phyloP scores from a whole-genome alignment of 2,113 vertebrate genomes.

The Papio anubis region DNA sequence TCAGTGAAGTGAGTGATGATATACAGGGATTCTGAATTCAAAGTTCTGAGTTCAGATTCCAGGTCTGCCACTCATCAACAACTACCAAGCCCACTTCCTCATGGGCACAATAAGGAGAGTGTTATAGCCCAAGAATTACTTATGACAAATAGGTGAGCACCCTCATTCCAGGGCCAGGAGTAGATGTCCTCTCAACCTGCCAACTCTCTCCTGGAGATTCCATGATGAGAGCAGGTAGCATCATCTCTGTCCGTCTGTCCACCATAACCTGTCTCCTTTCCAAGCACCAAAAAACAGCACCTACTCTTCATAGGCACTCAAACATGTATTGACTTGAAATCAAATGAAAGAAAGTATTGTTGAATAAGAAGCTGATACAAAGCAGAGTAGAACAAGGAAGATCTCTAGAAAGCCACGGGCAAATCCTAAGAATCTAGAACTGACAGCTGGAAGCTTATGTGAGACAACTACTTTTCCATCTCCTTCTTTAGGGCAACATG shows the following conservation, averaged over 20 bases:
- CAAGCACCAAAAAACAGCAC: rapidly evolving
- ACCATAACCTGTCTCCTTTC: rapidly evolving
- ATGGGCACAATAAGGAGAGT: rapidly evolving
- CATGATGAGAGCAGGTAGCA: rapidly evolving
- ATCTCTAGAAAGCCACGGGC: neutral
- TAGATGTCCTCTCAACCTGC: rapidly evolving
- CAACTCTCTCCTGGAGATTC: rapidly evolving
- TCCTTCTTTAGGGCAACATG: neutral
- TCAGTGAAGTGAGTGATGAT: rapidly evolving
- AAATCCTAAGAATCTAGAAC: neutral
- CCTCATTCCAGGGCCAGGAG: rapidly evolving
- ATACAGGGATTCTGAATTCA: neutral
- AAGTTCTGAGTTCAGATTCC: neutral
- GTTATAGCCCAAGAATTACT: rapidly evolving
- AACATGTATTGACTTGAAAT: neutral
- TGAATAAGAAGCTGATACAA: neutral
- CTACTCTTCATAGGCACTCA: rapidly evolving
- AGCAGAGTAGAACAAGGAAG: neutral
- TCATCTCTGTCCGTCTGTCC: too few relatives aligned
- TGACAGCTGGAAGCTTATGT: rapidly evolving
- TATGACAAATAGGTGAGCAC: rapidly evolving
- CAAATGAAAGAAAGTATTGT: neutral
- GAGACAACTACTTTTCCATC: neutral
- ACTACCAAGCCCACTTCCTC: rapidly evolving
- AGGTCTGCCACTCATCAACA: rapidly evolving